Evolutionary conservation across 2,888 invertebrate genomes (phyloP).

Genomic region (Hofmannophila pseudospretella): DNA sequence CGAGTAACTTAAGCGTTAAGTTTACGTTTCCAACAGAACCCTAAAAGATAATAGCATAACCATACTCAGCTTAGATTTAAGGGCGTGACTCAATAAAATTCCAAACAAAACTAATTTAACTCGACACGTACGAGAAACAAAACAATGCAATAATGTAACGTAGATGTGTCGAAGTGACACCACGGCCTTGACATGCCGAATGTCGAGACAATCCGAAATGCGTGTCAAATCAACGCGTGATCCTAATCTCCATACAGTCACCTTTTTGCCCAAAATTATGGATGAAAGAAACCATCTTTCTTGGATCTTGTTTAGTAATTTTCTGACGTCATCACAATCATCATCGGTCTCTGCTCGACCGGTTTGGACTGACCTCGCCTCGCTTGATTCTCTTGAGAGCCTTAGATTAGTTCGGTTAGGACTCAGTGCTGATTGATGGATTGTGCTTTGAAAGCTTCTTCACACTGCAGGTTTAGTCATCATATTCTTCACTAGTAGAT

Average conservation of each 20-base stretch:
- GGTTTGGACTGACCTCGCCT: no score
- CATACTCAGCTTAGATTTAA: conserved; percentile 5
- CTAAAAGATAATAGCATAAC: conserved; percentile 1
- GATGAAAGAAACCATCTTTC: conserved; percentile 9
- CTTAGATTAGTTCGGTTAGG: no score
- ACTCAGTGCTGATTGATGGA: no score
- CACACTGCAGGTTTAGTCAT: no score
- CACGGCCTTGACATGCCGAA: conserved; percentile 57
- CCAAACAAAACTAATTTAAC: conserved; percentile 42
- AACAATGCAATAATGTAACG: not conserved
- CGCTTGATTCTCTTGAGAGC: no score
- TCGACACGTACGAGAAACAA: conserved; percentile 23
- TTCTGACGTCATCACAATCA: no score
- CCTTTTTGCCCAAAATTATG: conserved; percentile 46
- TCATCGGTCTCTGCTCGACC: no score
- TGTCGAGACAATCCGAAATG: conserved; percentile 45
- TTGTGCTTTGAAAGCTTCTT: no score
- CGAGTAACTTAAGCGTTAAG: no score
- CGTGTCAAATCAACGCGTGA: conserved; percentile 56
- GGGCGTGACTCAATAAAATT: conserved; percentile 50
- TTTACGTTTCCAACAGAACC: no score
- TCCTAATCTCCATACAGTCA: conserved; percentile 69
- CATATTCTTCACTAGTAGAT: no score
- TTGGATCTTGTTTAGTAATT: no score
- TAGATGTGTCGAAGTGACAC: conserved; percentile 30